These are phyloP conservation scores for Synergus japonicus DNA, from an alignment of 2,888 invertebrate species.

Conservation along the genomic window DNA sequence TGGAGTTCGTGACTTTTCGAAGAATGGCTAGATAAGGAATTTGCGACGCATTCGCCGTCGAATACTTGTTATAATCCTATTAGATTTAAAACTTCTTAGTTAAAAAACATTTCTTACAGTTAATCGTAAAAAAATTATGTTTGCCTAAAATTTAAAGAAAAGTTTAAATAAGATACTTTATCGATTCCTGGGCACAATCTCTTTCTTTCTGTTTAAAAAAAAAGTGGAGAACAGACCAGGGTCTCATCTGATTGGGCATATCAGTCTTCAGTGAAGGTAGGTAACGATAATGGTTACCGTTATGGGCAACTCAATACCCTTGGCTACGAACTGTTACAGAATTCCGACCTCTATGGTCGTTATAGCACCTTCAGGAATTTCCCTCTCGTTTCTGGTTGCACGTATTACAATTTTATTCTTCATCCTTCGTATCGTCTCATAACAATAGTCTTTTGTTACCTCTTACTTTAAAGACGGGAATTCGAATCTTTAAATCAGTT, in stretches of 20 bases:
- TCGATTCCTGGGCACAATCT: no score
- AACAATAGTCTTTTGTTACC: conserved; percentile 24
- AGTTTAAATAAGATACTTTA: no score
- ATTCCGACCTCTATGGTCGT: conserved; percentile 54
- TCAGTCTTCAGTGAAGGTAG: conserved; percentile 56
- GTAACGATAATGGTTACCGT: conserved; percentile 70
- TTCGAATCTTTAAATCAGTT: conserved; percentile 15
- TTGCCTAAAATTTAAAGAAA: neutral
- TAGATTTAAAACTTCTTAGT: no score
- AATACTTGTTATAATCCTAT: neutral
- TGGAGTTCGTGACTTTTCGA: conserved; percentile 39
- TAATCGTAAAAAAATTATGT: neutral
- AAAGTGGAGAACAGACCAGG: conserved; percentile 5
- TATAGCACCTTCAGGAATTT: conserved; percentile 60
- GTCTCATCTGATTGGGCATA: conserved; percentile 64
- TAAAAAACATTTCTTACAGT: no score
- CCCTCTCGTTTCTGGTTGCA: conserved; percentile 37
- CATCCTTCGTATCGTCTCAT: conserved; percentile 41
- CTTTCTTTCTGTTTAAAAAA: neutral
- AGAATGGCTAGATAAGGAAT: conserved; percentile 14
- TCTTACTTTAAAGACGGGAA: conserved; percentile 20
- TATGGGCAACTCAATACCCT: conserved; percentile 63
- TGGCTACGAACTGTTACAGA: conserved; percentile 57
- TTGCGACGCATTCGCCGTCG: conserved; percentile 11
- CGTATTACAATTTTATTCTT: conserved; percentile 41